Evolutionary conservation across 23 tunicate species (phyloP).

Genomic region (Phallusia fumigata): DNA sequence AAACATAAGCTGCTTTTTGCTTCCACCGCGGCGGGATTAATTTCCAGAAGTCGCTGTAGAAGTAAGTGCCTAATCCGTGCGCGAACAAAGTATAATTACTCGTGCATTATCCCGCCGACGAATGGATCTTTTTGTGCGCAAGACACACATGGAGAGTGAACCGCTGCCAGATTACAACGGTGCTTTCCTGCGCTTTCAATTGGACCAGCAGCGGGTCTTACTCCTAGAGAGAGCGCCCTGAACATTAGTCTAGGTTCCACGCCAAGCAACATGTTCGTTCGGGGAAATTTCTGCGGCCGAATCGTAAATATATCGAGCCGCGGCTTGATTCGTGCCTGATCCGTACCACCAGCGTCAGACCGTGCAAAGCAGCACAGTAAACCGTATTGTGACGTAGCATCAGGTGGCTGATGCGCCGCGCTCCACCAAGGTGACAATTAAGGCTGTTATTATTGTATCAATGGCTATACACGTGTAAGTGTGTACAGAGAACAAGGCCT

Average conservation of each 20-base stretch:
- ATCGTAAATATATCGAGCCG: background rate
- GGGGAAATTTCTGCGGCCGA: background rate
- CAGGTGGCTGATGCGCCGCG: background rate
- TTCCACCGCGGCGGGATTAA: background rate
- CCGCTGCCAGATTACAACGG: background rate
- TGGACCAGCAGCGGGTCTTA: too few relatives aligned
- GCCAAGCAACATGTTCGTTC: background rate
- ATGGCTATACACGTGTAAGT: too few relatives aligned
- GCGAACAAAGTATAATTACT: slow-evolving; percentile 1
- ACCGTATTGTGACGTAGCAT: background rate
- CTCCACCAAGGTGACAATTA: background rate
- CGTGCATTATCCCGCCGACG: background rate
- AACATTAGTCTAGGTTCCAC: background rate
- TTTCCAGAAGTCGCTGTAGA: background rate
- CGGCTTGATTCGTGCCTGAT: background rate
- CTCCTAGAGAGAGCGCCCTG: too few relatives aligned
- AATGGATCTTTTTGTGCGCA: background rate
- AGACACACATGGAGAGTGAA: background rate
- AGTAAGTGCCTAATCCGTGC: background rate
- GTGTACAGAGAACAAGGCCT: too few relatives aligned
- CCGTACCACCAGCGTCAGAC: background rate
- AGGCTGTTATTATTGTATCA: background rate
- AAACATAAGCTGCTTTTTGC: background rate
- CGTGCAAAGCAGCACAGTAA: background rate
- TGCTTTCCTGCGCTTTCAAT: too few relatives aligned